These are phyloP conservation scores for Corapipo altera DNA, from an alignment of 2,113 vertebrate genomes.

Conservation along the genomic window DNA sequence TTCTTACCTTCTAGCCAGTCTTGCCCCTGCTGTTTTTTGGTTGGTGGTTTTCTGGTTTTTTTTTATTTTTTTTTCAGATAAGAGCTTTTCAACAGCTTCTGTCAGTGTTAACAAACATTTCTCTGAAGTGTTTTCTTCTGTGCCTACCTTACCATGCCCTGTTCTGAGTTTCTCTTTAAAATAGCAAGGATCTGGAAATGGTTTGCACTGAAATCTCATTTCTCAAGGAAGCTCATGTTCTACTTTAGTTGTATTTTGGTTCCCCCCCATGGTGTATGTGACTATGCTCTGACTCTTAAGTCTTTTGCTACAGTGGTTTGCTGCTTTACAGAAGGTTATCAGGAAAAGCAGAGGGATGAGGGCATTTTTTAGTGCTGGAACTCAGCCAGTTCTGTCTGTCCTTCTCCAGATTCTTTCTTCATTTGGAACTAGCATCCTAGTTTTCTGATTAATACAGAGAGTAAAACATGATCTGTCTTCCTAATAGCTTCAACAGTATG, in stretches of 20 bases:
- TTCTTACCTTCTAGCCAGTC: background rate
- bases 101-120: background rate
- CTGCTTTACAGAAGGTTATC: background rate
- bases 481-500: background rate
- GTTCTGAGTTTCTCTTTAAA: background rate
- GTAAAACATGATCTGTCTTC: background rate
- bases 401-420: background rate
- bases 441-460: background rate
- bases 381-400: background rate
- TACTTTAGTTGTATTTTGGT: background rate
- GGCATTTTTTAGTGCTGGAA: background rate
- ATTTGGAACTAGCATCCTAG: background rate
- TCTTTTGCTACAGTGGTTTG: background rate
- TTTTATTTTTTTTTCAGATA: background rate
- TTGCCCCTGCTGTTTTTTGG: background rate
- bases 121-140: background rate
- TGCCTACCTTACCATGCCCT: background rate
- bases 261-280: background rate
- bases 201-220: background rate
- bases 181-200: background rate
- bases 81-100: background rate
- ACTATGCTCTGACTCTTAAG: background rate
- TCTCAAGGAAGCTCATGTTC: background rate
- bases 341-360: background rate
- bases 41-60: background rate